phyloP scores from a whole-genome alignment of 2,113 vertebrate genomes.

The Perccottus glenii region DNA sequence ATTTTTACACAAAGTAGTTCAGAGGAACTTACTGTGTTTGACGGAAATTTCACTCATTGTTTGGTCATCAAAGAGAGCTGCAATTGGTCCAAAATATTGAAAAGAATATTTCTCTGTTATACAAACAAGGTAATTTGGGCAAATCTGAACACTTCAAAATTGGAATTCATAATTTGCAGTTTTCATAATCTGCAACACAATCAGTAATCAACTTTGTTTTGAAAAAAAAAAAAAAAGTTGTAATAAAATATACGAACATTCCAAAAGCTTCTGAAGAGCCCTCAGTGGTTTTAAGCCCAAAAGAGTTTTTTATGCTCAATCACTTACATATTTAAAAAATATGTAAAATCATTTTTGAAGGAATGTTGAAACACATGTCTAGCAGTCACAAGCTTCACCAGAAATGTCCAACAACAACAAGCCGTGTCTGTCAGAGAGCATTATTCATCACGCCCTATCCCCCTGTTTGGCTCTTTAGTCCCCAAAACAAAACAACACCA shows the following conservation, averaged over 20 bases:
- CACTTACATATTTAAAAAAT: background rate
- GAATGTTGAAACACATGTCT: slow-evolving; percentile 21
- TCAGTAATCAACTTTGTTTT: too few species aligned
- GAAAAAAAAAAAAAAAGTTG: too few species aligned
- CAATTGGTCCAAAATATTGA: background rate
- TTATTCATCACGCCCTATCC: slow-evolving; percentile 61
- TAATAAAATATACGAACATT: too few species aligned
- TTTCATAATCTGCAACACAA: too few species aligned
- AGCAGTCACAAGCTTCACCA: slow-evolving; percentile 40
- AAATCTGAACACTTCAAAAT: too few species aligned
- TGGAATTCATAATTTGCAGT: too few species aligned
- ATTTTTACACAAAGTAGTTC: slow-evolving; percentile 10
- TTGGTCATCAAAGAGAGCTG: background rate
- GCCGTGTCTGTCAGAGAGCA: slow-evolving; percentile 58
- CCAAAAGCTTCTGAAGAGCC: slow-evolving; percentile 18
- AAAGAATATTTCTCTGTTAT: background rate
- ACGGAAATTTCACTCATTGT: slow-evolving; percentile 5
- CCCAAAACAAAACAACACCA: slow-evolving; percentile 70
- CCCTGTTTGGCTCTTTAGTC: slow-evolving; percentile 45
- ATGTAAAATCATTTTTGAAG: background rate
- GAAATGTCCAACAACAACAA: slow-evolving; percentile 58
- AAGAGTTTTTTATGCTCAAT: slow-evolving; percentile 12
- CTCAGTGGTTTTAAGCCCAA: slow-evolving; percentile 20
- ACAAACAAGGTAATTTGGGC: background rate
- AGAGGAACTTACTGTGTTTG: slow-evolving; percentile 4